Base-by-base conservation (phyloP, 2,888 invertebrate genomes). In the Tanytarsus gracilentus region DNA sequence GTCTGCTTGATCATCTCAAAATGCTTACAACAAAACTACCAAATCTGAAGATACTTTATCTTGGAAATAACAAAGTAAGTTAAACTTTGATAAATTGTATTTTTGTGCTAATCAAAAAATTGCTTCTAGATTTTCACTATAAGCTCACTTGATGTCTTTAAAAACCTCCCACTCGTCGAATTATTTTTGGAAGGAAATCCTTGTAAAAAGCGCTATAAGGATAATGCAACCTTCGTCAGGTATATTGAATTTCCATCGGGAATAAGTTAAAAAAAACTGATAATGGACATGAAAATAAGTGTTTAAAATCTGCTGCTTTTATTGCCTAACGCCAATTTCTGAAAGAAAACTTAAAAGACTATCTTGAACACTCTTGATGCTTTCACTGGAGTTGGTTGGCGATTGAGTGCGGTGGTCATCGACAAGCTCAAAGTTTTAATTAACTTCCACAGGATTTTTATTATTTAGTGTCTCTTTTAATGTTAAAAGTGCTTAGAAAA, bases 101-200 rank as follows among this genome's bases (percentile, higher is more conserved):
- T 39, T 59, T 25, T 7, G 14, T 4, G 4, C 23, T 11, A 44
- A 27, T 59, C 11, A 11, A 9, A 39, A 36, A n/a, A 21, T 27
- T 27, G 21, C 11, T 50, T 25, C 18, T 50, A 88, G 88, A 78
- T 90, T 67, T 78, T 79, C 55, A 82, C 83, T 63, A 71, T 87
- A 3, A 70, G 75, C 21, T 77, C 80, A 33, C 68, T 92, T 68
- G 85, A 87, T 64, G 72, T 77, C 23, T 69, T 95, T 59, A 84
- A 83, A 67, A 80, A 82, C 8, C 74, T 91, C 58, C 81, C 82
- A 1, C 75, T 95, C 36, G 77, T 84, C 11, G 91, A 93, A 70
- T 71, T 95, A 59, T 80, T 82, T 58, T 74, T 95, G 65, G 84
- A 84, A 70, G 88, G 86, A 66, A 93, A 93, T 75, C 88, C 88